phyloP scores from a whole-genome alignment of 2,797 vertebrate species.

The Coilia nasus region DNA sequence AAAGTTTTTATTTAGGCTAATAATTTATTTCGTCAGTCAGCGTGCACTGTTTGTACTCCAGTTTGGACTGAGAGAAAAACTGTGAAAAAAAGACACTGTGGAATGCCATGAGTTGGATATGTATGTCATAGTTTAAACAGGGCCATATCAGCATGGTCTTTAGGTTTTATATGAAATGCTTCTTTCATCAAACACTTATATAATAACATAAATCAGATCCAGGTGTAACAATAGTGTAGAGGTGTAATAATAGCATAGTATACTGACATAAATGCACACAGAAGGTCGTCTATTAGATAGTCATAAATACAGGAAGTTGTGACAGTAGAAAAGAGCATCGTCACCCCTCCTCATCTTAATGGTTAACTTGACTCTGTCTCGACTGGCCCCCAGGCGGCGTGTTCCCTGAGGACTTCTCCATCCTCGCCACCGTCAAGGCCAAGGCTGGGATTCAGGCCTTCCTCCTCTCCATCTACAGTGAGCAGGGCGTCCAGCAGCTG shows the following conservation, averaged over 20 bases:
- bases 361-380: neutral
- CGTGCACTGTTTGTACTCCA: conserved; percentile 31
- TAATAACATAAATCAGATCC: too few species aligned
- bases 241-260: neutral
- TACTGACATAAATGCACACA: neutral
- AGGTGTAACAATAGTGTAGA: too few species aligned
- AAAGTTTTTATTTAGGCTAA: conserved; percentile 20
- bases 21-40: too few species aligned
- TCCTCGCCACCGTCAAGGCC: conserved; percentile 92
- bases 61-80: conserved; percentile 27
- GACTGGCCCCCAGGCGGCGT: conserved; percentile 73
- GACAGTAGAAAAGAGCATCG: neutral
- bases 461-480: conserved; percentile 91
- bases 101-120: neutral
- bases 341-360: neutral
- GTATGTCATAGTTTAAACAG: neutral
- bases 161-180: too few species aligned
- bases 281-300: neutral
- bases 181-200: too few species aligned
- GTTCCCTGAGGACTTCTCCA: conserved; percentile 97
- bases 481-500: conserved; percentile 91
- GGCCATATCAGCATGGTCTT: neutral
- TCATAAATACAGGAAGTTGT: neutral
- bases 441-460: conserved; percentile 93
- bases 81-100: neutral